Conservation (phyloP, 2,113 vertebrate species). For the Tapirus terrestris region DNA sequence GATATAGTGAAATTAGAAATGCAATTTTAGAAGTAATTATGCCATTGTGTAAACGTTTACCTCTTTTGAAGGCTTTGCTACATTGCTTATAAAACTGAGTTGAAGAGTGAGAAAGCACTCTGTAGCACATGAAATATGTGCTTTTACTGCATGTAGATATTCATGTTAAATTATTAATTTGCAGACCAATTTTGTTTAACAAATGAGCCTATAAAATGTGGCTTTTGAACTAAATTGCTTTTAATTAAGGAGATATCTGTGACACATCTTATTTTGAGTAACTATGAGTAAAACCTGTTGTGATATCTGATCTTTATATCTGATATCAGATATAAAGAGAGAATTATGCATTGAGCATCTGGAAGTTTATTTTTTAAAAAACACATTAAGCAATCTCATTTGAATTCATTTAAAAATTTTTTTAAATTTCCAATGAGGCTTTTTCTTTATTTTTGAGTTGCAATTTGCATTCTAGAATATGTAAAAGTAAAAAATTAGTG, state of each 20-base stretch:
- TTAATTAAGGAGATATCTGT: conserved; percentile 39
- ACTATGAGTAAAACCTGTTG: neutral
- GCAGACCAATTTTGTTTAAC: conserved; percentile 73
- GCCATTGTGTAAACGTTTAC: conserved; percentile 36
- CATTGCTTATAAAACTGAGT: conserved; percentile 69
- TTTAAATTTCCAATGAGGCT: neutral
- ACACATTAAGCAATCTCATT: neutral
- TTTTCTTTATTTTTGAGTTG: conserved; percentile 42
- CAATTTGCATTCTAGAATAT: conserved; percentile 27
- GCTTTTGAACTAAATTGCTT: conserved; percentile 28
- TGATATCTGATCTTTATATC: neutral
- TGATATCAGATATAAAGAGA: neutral
- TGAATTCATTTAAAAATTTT: neutral
- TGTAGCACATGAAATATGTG: conserved; percentile 73
- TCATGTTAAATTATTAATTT: conserved; percentile 75
- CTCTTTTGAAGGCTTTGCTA: conserved; percentile 66
- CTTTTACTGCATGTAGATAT: conserved; percentile 73
- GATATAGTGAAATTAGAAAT: conserved; percentile 51
- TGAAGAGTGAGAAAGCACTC: conserved; percentile 61
- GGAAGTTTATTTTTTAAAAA: conserved; percentile 35
- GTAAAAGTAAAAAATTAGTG: conserved; percentile 17
- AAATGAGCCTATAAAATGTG: conserved; percentile 52
- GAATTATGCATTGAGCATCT: neutral
- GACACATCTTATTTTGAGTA: conserved; percentile 51
- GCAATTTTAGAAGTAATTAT: conserved; percentile 69